Percentiles rank a stretch among this genome's conserved stretches.
Evolutionary conservation across 2,797 vertebrate species (phyloP).

Genomic region (Notolepis coatsorum): DNA sequence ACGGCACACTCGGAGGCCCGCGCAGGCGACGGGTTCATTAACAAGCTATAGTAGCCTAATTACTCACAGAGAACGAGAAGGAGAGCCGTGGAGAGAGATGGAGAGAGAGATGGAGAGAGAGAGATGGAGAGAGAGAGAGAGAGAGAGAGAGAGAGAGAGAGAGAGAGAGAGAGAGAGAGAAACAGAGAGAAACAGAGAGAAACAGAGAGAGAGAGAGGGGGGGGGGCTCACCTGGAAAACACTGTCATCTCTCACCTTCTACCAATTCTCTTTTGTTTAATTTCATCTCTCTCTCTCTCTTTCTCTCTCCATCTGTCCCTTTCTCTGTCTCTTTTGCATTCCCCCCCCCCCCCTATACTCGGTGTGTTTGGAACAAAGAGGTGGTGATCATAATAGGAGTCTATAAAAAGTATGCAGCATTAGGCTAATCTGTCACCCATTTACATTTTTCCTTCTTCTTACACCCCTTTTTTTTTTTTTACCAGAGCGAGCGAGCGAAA

Average conservation of each 20-base stretch:
- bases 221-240: background rate
- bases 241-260: background rate
- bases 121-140: background rate
- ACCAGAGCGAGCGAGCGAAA: constrained; percentile 48
- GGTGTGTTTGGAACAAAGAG: constrained; percentile 81
- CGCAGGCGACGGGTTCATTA: constrained; percentile 62
- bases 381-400: constrained; percentile 79
- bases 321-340: constrained; percentile 13
- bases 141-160: background rate
- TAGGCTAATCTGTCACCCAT: constrained; percentile 93
- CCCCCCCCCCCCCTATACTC: constrained; percentile 48
- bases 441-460: constrained; percentile 84
- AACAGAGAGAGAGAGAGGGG: background rate
- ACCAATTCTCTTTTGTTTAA: constrained; percentile 8
- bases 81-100: background rate
- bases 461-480: constrained; percentile 49
- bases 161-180: background rate
- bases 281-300: background rate
- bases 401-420: constrained; percentile 88
- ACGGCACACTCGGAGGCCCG: constrained; percentile 19
- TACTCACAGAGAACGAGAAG: constrained; percentile 54
- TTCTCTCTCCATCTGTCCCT: background rate
- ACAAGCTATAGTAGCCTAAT: constrained; percentile 72
- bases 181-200: background rate
- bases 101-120: background rate